These are phyloP conservation scores for Trissonchulus latispiculum DNA, from an alignment of 2,888 invertebrate genomes.

Conservation along the genomic window DNA sequence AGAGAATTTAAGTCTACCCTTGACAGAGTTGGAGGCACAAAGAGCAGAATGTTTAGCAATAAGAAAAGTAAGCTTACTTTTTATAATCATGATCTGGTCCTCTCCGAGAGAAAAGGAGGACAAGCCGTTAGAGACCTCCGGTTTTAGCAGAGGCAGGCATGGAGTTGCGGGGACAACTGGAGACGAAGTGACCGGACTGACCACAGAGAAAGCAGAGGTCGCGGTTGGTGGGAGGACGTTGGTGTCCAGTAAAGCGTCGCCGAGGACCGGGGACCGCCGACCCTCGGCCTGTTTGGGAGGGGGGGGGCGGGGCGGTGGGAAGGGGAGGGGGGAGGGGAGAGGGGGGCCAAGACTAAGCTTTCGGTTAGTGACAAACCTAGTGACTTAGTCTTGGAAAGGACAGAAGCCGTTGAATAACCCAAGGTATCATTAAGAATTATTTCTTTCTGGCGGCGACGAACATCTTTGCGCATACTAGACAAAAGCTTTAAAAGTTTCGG, in stretches of 20 bases:
- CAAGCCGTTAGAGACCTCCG: too few relatives aligned
- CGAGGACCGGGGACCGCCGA: not conserved
- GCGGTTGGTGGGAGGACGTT: not conserved
- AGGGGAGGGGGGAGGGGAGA: not conserved
- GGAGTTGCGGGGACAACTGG: not conserved
- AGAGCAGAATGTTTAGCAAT: not conserved
- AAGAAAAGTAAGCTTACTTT: too few relatives aligned
- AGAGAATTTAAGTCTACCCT: not conserved
- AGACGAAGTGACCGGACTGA: not conserved
- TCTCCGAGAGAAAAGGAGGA: too few relatives aligned
- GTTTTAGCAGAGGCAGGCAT: not conserved
- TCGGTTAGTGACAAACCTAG: not conserved
- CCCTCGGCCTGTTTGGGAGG: not conserved
- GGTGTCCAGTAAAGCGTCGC: not conserved
- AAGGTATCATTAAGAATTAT: not conserved
- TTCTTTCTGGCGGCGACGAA: not conserved
- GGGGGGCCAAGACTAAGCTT: not conserved
- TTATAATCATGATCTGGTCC: too few relatives aligned
- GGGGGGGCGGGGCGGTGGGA: not conserved
- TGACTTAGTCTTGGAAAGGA: not conserved
- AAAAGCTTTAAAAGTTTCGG: not conserved
- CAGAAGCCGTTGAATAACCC: not conserved
- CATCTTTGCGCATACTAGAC: not conserved
- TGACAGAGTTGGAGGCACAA: not conserved
- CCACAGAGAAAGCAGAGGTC: conserved; percentile 2